Base-by-base conservation (phyloP, 2,113 vertebrate species). In the Hippoglossus stenolepis region DNA sequence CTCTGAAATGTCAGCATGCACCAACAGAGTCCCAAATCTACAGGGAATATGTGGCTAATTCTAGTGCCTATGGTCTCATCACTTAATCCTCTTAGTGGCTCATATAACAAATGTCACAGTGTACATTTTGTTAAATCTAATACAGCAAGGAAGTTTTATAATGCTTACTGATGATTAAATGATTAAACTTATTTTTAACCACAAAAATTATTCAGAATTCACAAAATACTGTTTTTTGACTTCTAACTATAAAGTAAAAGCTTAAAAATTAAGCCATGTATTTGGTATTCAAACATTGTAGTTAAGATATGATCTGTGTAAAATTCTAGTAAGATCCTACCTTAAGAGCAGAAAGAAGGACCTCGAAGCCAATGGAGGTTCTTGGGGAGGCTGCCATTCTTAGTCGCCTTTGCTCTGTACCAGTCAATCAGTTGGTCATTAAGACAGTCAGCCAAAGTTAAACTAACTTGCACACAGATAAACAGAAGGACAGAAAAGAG, bases 291-390 rank as follows among this genome's bases (percentile, higher is more conserved):
- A 1, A 56, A 15, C n/a, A 21, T 8, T 23, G n/a, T 40, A 21
- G 17, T 23, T n/a, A 17, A 51, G 45, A 58, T 26, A 58, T 3
- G 3, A 28, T 4, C 0, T 13, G 2, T 1, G 60, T 3, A 70
- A 54, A 61, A n/a, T 8, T 9, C 23, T 6, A 10, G 61, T 6
- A 3, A 49, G 6, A 38, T 14, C 95, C 92, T 97, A 98, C 97
- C 97, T 98, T 96, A 77, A 99, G 94, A 12, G 95, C 94, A 65
- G 91, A 94, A 53, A 99, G 94, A 57, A 99, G 95, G 69, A 96
- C 93, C 92, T 96, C 96, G 77, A 99, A 91, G 89, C 96, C 95
- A 61, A 95, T 96, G 92, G 93, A 90, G 86, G 93, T 90, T 91
- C 93, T 95, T 38, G 21, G 31, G 70, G 94, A 88, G 70, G 95